These are phyloP conservation scores for Chloroceryle amazona DNA, from an alignment of 2,797 vertebrate genomes.

Conservation along the genomic window DNA sequence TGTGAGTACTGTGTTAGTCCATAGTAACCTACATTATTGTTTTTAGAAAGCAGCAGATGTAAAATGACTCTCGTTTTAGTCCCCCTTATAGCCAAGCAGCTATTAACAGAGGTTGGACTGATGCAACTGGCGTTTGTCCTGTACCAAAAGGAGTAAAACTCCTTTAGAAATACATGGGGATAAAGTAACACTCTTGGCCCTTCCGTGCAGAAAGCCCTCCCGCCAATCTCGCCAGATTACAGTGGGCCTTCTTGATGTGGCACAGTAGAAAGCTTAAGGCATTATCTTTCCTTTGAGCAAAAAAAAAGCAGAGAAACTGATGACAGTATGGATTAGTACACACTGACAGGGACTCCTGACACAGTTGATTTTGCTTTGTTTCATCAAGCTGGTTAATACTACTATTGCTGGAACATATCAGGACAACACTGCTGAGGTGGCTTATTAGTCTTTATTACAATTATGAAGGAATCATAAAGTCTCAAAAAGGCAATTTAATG, in stretches of 20 bases:
- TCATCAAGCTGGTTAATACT: neutral
- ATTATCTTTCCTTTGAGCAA: neutral
- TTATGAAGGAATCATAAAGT: neutral
- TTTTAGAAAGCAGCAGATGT: neutral
- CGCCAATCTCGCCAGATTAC: rapidly evolving
- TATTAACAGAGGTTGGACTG: neutral
- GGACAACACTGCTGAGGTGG: rapidly evolving
- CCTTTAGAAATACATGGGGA: neutral
- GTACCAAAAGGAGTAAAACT: neutral
- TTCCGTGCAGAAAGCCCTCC: neutral
- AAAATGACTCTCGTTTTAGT: neutral
- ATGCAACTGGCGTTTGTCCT: neutral
- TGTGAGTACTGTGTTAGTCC: neutral
- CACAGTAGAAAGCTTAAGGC: neutral
- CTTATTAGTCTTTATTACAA: neutral
- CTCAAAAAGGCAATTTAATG: neutral
- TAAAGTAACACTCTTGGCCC: neutral
- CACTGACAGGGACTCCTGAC: neutral
- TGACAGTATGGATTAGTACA: neutral
- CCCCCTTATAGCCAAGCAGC: rapidly evolving
- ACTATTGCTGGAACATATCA: neutral
- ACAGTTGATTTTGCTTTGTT: neutral
- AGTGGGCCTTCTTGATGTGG: neutral
- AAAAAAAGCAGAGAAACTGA: neutral
- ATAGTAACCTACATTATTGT: rapidly evolving